A percentile compares a stretch with the other conserved stretches of the same genome.
phyloP scores from a whole-genome alignment of 1,140 invertebrate species.

The Grapholita molesta region DNA sequence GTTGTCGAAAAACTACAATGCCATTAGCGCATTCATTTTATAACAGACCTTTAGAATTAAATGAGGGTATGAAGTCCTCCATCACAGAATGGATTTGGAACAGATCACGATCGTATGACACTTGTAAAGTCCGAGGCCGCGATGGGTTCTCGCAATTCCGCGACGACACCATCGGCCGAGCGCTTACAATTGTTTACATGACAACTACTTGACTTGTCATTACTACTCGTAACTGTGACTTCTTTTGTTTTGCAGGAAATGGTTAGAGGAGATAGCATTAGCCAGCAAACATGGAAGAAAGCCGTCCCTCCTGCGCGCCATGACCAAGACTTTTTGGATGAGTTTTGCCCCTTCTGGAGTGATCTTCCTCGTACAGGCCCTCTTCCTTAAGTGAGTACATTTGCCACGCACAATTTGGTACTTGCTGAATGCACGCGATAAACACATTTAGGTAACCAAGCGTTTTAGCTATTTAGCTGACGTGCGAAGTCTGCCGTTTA shows the following conservation, averaged over 20 bases:
- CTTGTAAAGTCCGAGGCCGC: not conserved
- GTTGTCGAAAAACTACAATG: not conserved
- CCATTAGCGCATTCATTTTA: not conserved
- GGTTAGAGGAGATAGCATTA: conserved; percentile 69
- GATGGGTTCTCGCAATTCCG: not conserved
- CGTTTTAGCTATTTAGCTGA: conserved; percentile 1
- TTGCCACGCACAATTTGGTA: not conserved
- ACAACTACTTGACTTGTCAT: not conserved
- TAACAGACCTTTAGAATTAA: not conserved
- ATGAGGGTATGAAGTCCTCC: not conserved
- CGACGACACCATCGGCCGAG: not conserved
- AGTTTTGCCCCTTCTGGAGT: conserved; percentile 71
- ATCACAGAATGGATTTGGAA: not conserved
- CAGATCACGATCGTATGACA: not conserved
- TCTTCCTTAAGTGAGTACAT: conserved; percentile 60
- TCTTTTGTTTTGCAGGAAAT: conserved; percentile 67
- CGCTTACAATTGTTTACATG: not conserved
- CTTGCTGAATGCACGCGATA: conserved; percentile 19
- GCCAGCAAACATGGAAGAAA: conserved; percentile 64
- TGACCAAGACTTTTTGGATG: conserved; percentile 71
- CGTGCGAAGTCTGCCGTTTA: not conserved
- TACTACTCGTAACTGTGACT: not conserved
- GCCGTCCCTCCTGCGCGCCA: conserved; percentile 67
- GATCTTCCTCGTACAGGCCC: conserved; percentile 70
- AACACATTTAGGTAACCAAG: conserved; percentile 12